Conservation (phyloP, 2,113 vertebrate species). For the Tamias sibiricus region DNA sequence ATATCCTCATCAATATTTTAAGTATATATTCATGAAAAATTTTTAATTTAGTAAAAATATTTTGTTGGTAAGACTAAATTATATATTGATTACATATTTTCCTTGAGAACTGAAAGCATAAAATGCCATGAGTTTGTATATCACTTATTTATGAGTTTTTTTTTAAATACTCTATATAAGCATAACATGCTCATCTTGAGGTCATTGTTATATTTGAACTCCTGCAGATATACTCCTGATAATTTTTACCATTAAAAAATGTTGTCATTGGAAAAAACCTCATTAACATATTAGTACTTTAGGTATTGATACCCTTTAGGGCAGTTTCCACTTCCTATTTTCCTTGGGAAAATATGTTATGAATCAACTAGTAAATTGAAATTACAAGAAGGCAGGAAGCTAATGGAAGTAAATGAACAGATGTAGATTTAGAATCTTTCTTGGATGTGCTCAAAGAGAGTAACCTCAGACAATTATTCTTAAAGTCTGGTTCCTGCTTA, state of each 20-base stretch:
- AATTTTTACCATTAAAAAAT: neutral
- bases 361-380: neutral
- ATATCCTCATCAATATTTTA: neutral
- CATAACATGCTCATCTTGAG: neutral
- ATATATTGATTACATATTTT: neutral
- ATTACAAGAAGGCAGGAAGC: neutral
- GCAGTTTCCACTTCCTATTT: neutral
- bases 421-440: neutral
- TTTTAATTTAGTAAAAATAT: neutral
- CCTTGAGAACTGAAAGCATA: neutral
- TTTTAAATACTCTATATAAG: neutral
- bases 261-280: neutral
- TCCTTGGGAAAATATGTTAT: neutral
- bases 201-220: neutral
- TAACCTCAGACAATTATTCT: neutral
- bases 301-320: neutral
- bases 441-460: neutral
- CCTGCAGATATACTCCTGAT: neutral
- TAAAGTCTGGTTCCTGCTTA: neutral
- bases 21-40: neutral
- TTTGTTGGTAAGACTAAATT: neutral
- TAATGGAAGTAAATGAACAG: neutral
- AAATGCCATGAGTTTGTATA: neutral
- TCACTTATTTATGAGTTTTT: neutral
- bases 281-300: neutral